phyloP scores from a whole-genome alignment of 2,113 vertebrate species.

The Halichoerus grypus region DNA sequence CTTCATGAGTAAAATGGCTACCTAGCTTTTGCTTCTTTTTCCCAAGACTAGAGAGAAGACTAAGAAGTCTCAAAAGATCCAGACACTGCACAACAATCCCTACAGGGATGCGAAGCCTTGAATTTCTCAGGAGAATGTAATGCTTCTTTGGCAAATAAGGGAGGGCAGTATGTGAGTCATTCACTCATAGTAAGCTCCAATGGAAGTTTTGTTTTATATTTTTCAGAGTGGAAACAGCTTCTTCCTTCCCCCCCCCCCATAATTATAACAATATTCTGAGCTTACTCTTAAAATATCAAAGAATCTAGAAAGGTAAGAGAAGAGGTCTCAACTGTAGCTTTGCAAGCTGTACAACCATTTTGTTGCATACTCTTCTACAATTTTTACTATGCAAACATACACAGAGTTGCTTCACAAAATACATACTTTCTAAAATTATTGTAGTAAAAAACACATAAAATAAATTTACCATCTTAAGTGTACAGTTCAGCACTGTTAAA shows the following conservation, averaged over 20 bases:
- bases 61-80: not conserved
- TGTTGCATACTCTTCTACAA: not conserved
- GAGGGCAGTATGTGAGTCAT: not conserved
- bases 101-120: not conserved
- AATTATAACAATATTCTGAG: slow-evolving; percentile 39
- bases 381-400: not conserved
- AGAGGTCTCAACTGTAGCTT: not conserved
- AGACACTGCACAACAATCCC: not conserved
- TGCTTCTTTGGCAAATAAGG: not conserved
- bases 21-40: not conserved
- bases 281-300: not conserved
- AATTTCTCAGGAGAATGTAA: not conserved
- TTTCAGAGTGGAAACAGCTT: slow-evolving; percentile 1
- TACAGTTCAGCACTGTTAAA: not conserved
- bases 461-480: not conserved
- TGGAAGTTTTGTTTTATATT: not conserved
- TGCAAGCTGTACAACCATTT: not conserved
- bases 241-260: not conserved
- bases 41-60: not conserved
- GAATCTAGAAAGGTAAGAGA: not conserved
- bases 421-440: not conserved
- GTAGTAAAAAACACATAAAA: not conserved
- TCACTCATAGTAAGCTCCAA: not conserved
- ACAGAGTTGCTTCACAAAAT: not conserved
- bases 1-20: not conserved